phyloP scores from a whole-genome alignment of 2,888 invertebrate genomes.

The Temnothorax unifasciatus region DNA sequence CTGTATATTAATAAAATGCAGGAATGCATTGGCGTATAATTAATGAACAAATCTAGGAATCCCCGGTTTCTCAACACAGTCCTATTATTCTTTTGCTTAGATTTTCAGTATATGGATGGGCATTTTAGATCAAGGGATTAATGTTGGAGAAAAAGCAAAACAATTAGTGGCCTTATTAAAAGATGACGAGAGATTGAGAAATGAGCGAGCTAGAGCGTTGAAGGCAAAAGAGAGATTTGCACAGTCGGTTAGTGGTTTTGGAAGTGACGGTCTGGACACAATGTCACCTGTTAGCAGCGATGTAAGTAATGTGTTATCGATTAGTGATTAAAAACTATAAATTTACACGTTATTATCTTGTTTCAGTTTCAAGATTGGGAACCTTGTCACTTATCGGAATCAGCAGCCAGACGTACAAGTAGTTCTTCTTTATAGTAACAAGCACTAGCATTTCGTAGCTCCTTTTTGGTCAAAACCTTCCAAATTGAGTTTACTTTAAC shows the following conservation, averaged over 20 bases:
- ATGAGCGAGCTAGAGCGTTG: slow-evolving; percentile 97
- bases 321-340: background rate
- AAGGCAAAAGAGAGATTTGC: slow-evolving; percentile 98
- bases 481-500: slow-evolving; percentile 11
- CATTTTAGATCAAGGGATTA: slow-evolving; percentile 99
- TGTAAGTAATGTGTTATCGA: slow-evolving; percentile 75
- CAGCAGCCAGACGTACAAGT: slow-evolving; percentile 82
- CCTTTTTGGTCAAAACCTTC: background rate
- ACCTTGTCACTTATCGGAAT: slow-evolving; percentile 82
- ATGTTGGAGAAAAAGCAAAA: slow-evolving; percentile 99
- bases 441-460: background rate
- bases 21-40: background rate
- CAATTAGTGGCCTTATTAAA: slow-evolving; percentile 97
- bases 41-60: slow-evolving; percentile 13
- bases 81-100: slow-evolving; percentile 82
- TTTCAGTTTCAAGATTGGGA: slow-evolving; percentile 85
- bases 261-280: slow-evolving; percentile 90
- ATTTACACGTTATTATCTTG: slow-evolving; percentile 26
- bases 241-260: slow-evolving; percentile 94
- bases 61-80: background rate
- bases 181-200: slow-evolving; percentile 98
- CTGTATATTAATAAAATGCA: background rate
- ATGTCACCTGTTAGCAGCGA: slow-evolving; percentile 84
- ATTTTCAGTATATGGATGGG: slow-evolving; percentile 99
- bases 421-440: slow-evolving; percentile 33